Percentiles rank a stretch among this genome's conserved stretches.
phyloP scores from a whole-genome alignment of 2,113 vertebrate genomes.

The Thinocorus orbignyianus region DNA sequence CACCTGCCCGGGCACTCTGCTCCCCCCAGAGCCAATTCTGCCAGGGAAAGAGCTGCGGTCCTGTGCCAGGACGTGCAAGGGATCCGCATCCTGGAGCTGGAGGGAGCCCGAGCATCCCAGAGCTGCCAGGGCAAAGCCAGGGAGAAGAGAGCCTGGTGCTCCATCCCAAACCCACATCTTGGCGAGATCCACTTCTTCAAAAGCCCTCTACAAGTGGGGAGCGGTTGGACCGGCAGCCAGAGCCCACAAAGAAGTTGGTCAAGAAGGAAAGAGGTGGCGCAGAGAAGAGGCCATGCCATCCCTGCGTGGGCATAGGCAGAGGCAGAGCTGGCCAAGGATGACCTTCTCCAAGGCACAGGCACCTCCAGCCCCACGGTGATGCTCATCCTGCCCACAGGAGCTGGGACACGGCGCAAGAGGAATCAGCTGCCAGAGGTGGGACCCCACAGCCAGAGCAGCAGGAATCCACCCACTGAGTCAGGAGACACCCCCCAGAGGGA shows the following conservation, averaged over 20 bases:
- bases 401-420: accelerated
- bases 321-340: neutral
- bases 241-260: neutral
- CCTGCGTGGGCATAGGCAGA: accelerated
- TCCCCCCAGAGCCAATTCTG: neutral
- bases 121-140: neutral
- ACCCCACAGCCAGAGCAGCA: accelerated
- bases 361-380: accelerated
- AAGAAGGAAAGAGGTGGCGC: neutral
- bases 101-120: neutral
- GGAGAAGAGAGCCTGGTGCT: neutral
- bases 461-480: accelerated
- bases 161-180: neutral
- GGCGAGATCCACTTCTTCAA: neutral
- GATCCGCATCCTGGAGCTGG: neutral
- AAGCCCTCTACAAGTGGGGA: neutral
- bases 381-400: neutral
- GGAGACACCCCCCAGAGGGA: neutral
- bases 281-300: neutral
- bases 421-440: accelerated
- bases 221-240: accelerated
- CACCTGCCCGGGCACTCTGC: accelerated
- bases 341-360: neutral
- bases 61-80: accelerated
- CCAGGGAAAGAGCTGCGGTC: accelerated